A percentile compares a stretch with the other conserved stretches of the same genome.
These are phyloP conservation scores for Eremophila alpestris DNA, from an alignment of 2,797 vertebrate genomes.

Conservation along the genomic window DNA sequence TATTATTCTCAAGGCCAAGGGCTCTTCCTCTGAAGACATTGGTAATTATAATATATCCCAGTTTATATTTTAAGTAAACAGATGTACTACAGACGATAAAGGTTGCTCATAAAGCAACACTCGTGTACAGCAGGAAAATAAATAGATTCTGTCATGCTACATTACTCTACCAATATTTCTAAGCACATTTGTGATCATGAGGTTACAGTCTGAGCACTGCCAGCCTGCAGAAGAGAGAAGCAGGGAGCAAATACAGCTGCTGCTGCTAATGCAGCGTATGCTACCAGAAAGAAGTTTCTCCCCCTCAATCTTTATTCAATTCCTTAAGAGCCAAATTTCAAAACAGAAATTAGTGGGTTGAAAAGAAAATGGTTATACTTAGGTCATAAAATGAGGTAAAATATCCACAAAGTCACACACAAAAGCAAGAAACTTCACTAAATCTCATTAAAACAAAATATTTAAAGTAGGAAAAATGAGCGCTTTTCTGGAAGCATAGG, in stretches of 20 bases:
- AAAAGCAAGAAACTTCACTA: neutral
- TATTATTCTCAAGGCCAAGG: neutral
- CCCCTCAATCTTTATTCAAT: neutral
- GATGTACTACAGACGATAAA: neutral
- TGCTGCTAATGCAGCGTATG: rapidly evolving
- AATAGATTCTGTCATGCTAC: neutral
- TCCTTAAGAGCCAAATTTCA: neutral
- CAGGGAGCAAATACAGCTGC: neutral
- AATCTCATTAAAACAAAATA: neutral
- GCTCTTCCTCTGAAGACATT: neutral
- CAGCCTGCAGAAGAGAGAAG: neutral
- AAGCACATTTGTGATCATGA: neutral
- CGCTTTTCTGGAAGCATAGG: neutral
- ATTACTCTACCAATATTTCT: neutral
- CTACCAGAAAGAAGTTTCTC: rapidly evolving
- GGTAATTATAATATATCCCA: neutral
- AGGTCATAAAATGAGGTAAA: neutral
- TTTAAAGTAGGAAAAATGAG: neutral
- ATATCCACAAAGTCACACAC: neutral
- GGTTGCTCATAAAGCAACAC: neutral
- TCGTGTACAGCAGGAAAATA: neutral
- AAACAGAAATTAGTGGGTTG: neutral
- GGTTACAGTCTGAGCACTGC: neutral
- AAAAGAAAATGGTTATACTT: neutral
- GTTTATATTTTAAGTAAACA: neutral